Base-by-base conservation (phyloP, 2,888 invertebrate genomes). In the Maniola hyperantus region DNA sequence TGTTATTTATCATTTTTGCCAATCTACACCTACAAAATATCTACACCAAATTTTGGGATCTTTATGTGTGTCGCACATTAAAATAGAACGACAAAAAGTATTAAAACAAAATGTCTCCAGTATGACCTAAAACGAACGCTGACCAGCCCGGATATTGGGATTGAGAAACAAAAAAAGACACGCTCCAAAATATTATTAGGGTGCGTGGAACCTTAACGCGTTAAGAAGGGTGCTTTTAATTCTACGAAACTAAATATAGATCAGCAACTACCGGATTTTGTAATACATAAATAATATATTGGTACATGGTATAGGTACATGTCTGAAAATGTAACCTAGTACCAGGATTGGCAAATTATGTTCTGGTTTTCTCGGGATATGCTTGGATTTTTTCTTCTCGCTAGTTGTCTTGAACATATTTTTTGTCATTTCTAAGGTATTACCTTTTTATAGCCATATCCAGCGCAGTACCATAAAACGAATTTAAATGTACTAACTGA, bases 211-310 rank as follows among this genome's bases (percentile, higher is more conserved):
- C 42, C 48, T 48, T 34, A 66, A 57, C 57, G 59, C 74, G 74
- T 72, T 70, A 75, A 73, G 71, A 77, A 82, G 84, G 83, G 84
- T 78, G 80, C 80, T 79, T 77, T 81, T 74, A 74, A 78, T 75
- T 74, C 73, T 77, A 13, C 26, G 13, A 10, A 76, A 80, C 87
- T 88, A 88, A 86, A 88, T 85, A 88, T 88, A 88, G 88, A 86
- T 82, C 82, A 77, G 81, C 83, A 82, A 71, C 65, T 78, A 80
- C 75, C 76, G 81, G 83, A 85, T 83, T 87, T 82, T 84, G 75
- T 83, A 85, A 81, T 81, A 82, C n/a, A n/a, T n/a, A n/a, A n/a
- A n/a, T n/a, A n/a, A n/a, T n/a, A n/a, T n/a, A n/a, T n/a, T n/a
- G n/a, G n/a, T n/a, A n/a, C n/a, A n/a, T n/a, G n/a, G n/a, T n/a